Base-by-base conservation (phyloP, 2,888 invertebrate species). In the Bhutanitis thaidina region DNA sequence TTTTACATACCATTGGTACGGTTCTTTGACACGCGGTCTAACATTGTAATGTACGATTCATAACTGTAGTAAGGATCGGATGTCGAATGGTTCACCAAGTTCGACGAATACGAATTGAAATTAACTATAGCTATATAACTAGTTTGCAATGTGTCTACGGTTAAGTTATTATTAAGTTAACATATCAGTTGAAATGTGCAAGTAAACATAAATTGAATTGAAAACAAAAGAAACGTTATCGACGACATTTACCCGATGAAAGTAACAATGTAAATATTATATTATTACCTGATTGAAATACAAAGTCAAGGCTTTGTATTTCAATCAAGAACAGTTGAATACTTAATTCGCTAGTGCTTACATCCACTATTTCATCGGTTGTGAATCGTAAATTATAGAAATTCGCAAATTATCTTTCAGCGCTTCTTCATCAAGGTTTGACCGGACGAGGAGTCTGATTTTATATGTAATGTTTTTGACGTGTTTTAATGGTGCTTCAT, bases 401-500 rank as follows among this genome's bases (percentile, higher is more conserved):
- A 34, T 16, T 1, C n/a, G 16, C 13, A 12, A 13, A 7, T n/a
- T 16, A 39, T 40, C 25, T n/a, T 29, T 36, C 27, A 34, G 35
- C 7, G 44, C 30, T 43, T 30, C 37, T 16, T 13, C 37, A 32
- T 32, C 32, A 30, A 43, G 49, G 49, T 38, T n/a, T 43, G 49
- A 38, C 32, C 43, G 43, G 38, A 20, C 30, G 15, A 15, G 39
- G 53, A 55, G 53, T 57, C 52, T 57, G 52, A 55, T 55, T 55
- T 51, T 55, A 50, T 60, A 60, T 60, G 59, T 64, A 66, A 67
- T 66, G 59, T 67, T 69, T 39, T 65, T 62, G 68, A 70, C 65
- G 68, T 67, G 69, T 55, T 66, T 67, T 64, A 27, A 74, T 74
- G 82, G 83, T 82, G 81, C 80, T 83, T 77, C 67, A 66, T 70